Evolutionary conservation across 2,888 invertebrate species (phyloP), one percentile per base, ranked within the genome.

Genomic region (Ptychoptera albimana): DNA sequence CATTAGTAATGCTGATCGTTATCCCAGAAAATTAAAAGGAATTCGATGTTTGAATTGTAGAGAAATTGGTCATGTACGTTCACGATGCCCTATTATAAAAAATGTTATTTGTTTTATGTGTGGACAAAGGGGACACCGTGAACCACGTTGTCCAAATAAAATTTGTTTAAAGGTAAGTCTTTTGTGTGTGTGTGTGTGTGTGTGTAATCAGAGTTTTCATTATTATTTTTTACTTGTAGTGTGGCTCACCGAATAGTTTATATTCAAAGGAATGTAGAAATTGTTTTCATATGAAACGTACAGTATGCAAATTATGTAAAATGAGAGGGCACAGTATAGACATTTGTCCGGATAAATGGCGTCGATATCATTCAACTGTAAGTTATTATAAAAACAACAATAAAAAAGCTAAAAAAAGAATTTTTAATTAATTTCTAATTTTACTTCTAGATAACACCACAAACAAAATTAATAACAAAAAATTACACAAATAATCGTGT

Each of bases 281-380:
- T 50, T 83, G 83, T 54, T 66, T 68, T 39, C 58, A 55, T 45
- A 56, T 61, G 46, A 56, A 55, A 43, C 55, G 56, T 8, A 46
- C 58, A 2, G 56, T 58, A 7, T 83, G 83, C 55, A 63, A 60
- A 8, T 69, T 75, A 55, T 84, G 83, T 57, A 70, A 70, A 43
- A 71, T 75, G 52, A 53, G 55, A 23, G 83, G 83, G 0, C 83
- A 84, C 57, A 66, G 67, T 9, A 54, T 67, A 39, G 63, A 67
- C 15, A 65, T 68, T 56, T 84, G 83, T 53, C 82, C 83, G 0
- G 82, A 83, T 61, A 63, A 75, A 37, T 84, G 83, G 83, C 72
- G 83, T 42, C 70, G 81, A 45, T 83, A 81, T 62, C 80, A 82
- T 58, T 72, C 76, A 50, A 82, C 82, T 49, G 82, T 77, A 67